Percentiles rank a stretch among this genome's conserved stretches.
Conservation (phyloP, 1,140 invertebrate genomes). For the Hycleus phaleratus region DNA sequence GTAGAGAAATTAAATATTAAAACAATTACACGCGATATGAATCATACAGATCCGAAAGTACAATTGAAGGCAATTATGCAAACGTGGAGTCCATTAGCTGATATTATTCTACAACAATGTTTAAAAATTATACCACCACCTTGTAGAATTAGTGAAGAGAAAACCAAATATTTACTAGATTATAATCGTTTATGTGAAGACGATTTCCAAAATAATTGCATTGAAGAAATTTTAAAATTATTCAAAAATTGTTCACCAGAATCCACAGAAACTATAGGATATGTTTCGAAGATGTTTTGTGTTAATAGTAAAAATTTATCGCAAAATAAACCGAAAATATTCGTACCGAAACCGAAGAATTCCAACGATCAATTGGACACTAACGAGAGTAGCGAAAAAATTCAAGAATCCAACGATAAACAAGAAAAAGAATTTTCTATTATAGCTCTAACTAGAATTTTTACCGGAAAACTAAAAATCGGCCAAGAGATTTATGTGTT, state of each 20-base stretch:
- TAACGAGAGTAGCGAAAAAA: slow-evolving; percentile 1
- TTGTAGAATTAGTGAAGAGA: slow-evolving; percentile 64
- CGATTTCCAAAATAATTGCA: slow-evolving; percentile 21
- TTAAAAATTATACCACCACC: slow-evolving; percentile 76
- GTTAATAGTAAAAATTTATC: slow-evolving; percentile 58
- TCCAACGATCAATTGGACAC: background rate
- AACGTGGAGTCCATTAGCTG: slow-evolving; percentile 85
- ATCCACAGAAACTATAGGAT: slow-evolving; percentile 64
- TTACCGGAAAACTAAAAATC: slow-evolving; percentile 75
- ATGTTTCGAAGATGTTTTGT: slow-evolving; percentile 93
- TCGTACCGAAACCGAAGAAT: slow-evolving; percentile 24
- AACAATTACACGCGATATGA: slow-evolving; percentile 67
- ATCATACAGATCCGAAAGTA: slow-evolving; percentile 66
- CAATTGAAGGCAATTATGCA: slow-evolving; percentile 74
- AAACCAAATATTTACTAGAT: slow-evolving; percentile 51
- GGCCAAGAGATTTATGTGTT: slow-evolving; percentile 78
- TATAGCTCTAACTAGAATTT: slow-evolving; percentile 89
- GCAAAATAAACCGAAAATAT: slow-evolving; percentile 28
- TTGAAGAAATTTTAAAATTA: slow-evolving; percentile 24
- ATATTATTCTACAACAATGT: slow-evolving; percentile 72
- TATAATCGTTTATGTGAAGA: slow-evolving; percentile 32
- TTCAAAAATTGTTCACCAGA: slow-evolving; percentile 62
- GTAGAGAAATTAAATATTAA: slow-evolving; percentile 75
- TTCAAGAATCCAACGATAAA: slow-evolving; percentile 32
- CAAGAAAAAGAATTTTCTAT: slow-evolving; percentile 49